Conservation (phyloP, 2,797 vertebrate genomes). For the Sciurus vulgaris region DNA sequence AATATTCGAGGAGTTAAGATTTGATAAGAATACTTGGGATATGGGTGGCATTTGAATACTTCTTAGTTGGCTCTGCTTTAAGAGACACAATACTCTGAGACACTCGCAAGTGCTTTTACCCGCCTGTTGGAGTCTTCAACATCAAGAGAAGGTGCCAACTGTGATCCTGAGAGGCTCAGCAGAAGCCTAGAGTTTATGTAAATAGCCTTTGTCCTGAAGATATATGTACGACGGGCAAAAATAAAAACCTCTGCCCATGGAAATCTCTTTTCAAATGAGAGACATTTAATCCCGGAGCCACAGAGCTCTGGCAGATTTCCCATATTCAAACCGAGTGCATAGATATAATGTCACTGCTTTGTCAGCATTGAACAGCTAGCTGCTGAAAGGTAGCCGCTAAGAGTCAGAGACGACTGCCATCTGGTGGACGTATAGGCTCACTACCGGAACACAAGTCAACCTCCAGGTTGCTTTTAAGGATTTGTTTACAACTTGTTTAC, state of each 20-base stretch:
- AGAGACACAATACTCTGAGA: conserved; percentile 63
- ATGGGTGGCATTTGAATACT: conserved; percentile 68
- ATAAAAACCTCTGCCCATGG: conserved; percentile 37
- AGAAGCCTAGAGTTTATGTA: conserved; percentile 65
- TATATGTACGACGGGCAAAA: conserved; percentile 55
- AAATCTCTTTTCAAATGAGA: conserved; percentile 75
- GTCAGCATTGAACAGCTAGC: not conserved
- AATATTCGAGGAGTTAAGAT: conserved; percentile 76
- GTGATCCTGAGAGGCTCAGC: not conserved
- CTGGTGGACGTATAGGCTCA: conserved; percentile 57
- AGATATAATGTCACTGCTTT: conserved; percentile 2
- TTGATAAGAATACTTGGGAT: conserved; percentile 68
- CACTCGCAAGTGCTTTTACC: conserved; percentile 35
- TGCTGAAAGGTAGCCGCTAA: not conserved
- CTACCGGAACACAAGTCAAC: conserved; percentile 14
- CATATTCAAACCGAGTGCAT: not conserved
- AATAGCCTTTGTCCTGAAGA: conserved; percentile 74
- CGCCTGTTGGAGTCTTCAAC: conserved; percentile 35
- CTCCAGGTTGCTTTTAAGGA: not conserved
- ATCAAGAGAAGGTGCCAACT: conserved; percentile 45
- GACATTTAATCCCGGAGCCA: conserved; percentile 71
- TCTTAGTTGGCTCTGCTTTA: conserved; percentile 63
- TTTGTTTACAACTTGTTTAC: not conserved
- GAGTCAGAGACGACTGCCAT: conserved; percentile 75
- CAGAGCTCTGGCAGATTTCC: conserved; percentile 67